Conservation (phyloP, 2,797 vertebrate genomes). For the Kryptolebias ocellatus region DNA sequence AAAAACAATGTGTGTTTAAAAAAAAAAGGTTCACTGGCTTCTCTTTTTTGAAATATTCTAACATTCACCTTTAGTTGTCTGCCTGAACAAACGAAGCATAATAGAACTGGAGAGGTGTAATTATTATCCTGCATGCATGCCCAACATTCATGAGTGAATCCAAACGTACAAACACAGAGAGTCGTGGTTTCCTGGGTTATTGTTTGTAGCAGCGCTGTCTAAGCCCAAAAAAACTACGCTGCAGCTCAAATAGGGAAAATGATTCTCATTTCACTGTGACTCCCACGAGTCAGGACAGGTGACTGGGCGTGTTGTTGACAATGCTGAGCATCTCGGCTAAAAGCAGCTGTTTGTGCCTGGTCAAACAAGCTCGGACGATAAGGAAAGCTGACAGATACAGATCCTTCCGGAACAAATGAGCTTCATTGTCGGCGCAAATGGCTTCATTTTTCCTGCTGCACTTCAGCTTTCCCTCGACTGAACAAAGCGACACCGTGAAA, state of each 20-base stretch:
- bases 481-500: neutral
- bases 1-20: too few relatives aligned
- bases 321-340: constrained; percentile 48
- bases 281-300: constrained; percentile 54
- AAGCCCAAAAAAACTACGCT: constrained; percentile 48
- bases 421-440: constrained; percentile 33
- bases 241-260: constrained; percentile 34
- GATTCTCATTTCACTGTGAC: constrained; percentile 46
- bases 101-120: too few relatives aligned
- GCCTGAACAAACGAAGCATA: too few relatives aligned
- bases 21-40: too few relatives aligned
- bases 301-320: constrained; percentile 54
- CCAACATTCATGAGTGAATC: neutral
- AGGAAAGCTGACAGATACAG: constrained; percentile 53
- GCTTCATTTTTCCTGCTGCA: neutral
- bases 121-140: too few relatives aligned
- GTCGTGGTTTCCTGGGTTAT: constrained; percentile 25
- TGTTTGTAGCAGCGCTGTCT: constrained; percentile 11
- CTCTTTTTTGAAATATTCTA: too few relatives aligned
- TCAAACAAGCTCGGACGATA: constrained; percentile 64
- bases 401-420: constrained; percentile 40
- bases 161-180: neutral
- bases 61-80: too few relatives aligned
- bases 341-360: constrained; percentile 48
- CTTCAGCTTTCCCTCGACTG: constrained; percentile 17